Base-by-base conservation (phyloP, 37 sponge, comb jelly and placozoan genomes). In the Ephydatia muelleri region DNA sequence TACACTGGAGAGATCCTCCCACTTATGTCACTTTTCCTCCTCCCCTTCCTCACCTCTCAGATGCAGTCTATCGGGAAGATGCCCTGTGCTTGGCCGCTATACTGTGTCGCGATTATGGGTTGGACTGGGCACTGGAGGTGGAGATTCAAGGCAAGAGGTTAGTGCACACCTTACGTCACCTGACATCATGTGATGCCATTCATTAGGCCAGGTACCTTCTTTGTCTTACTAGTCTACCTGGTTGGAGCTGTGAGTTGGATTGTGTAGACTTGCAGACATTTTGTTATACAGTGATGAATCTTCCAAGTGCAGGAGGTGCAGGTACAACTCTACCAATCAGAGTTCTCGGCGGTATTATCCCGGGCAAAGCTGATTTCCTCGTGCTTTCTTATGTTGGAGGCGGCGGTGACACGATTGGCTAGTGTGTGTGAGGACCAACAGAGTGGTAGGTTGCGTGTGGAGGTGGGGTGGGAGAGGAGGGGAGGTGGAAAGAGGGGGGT, bases 361-460 rank as follows among this genome's bases (percentile, higher is more conserved):
- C 68, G 49, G 30, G 70, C 85, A 22, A 36, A 71, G 33, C 73
- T 88, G 29, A 85, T 92, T 22, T 84, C 79, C 65, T 81, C 76
- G 28, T 88, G 89, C 38, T 92, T 88, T 57, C 21, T 81, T 30
- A 36, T 88, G 28, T 38, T 92, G 48, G 93, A 92, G 82, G n/a
- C 38, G 4, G 29, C 76, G 13, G 70, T 88, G 22, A 74, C 82
- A 26, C 82, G 74, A 36, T 26, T 82, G 16, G 78, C 86, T 30
- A 29, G 38, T 25, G 70, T 73, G 26, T 47, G 71, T 30, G 34
- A 76, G 38, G 47, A 76, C 32, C 32, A 31, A 0, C 72, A 71
- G 32, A 31, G 16, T 71, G 5, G 72, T 71, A 25, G 8, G 32
- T 71, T n/a, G 1, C 3, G 72, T 23, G 72, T 3, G 32, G 8